Base-by-base conservation (phyloP, 2,888 invertebrate species). In the Mechanitis messenoides region DNA sequence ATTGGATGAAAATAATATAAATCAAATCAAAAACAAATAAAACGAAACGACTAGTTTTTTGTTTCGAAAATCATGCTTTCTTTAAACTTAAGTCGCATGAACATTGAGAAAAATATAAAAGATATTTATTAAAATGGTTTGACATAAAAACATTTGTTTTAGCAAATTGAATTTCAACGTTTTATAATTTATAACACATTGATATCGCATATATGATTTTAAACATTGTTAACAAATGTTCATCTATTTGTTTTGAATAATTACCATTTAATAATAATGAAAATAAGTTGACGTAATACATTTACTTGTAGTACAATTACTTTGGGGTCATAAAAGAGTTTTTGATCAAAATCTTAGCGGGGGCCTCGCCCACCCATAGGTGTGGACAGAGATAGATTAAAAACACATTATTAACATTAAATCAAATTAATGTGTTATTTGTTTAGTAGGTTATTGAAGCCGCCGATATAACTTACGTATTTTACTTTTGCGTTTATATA, bases 301-400 rank as follows among this genome's bases (percentile, higher is more conserved):
- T 58, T 59, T 53, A 60, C 38, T 33, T 57, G 54, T 58, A 71
- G 68, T 71, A 70, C 73, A 72, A 76, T 79, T 72, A 71, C 11
- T 50, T n/a, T 55, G 50, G 45, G 55, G 59, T 56, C 63, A 60
- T 71, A 74, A 79, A 76, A 74, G 74, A 76, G 75, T 77, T 71
- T 74, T 65, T 71, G 74, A 74, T 76, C 74, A 68, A 69, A 69
- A 71, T 76, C 78, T 63, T 79, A 71, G 77, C 76, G 76, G 77
- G 81, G 67, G 73, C 69, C 69, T 75, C 72, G 78, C 75, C 85
- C 85, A 83, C 84, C 85, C 83, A 79, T 79, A 81, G 82, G 82
- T 85, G 84, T 81, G 73, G 84, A 85, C 81, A 84, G 77, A 68
- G 59, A 63, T 64, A 69, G 72, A 75, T 73, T 75, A 71, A 74